Evolutionary conservation across 1,140 invertebrate species (phyloP).

Genomic region (Protaetia brevitarsis): DNA sequence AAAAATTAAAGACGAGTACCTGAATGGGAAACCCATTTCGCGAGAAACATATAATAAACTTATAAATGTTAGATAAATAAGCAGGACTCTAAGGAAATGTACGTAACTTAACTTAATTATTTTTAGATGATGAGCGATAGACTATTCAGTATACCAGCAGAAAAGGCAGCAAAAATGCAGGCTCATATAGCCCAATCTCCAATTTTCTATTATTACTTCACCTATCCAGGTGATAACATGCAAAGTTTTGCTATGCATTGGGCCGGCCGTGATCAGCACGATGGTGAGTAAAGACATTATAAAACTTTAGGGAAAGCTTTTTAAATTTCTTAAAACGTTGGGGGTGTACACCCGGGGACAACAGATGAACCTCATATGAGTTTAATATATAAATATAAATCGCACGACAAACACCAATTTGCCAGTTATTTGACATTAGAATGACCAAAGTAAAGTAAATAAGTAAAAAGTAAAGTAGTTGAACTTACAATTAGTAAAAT

Average conservation of each 20-base stretch:
- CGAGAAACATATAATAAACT: conserved; percentile 48
- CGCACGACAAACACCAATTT: no score
- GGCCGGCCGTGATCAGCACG: background rate
- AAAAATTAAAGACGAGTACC: conserved; percentile 57
- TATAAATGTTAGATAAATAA: conserved; percentile 40
- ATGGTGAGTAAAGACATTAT: no score
- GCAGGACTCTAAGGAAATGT: background rate
- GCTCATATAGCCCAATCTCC: conserved; percentile 52
- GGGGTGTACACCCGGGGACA: no score
- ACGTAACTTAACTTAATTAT: background rate
- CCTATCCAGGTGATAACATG: conserved; percentile 47
- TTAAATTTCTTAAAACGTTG: no score
- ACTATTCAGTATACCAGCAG: conserved; percentile 53
- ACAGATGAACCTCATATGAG: no score
- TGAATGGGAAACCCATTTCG: conserved; percentile 53
- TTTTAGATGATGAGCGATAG: conserved; percentile 57
- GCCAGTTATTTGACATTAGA: no score
- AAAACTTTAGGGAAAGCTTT: no score
- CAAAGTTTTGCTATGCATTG: conserved; percentile 12
- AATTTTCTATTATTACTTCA: conserved; percentile 57
- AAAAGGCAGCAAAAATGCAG: conserved; percentile 55
- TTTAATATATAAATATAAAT: no score
- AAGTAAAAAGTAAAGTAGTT: no score
- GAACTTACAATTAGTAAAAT: no score
- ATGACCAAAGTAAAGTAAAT: no score